Evolutionary conservation across 2,888 invertebrate genomes (phyloP).

Genomic region (Drosophila colorata): DNA sequence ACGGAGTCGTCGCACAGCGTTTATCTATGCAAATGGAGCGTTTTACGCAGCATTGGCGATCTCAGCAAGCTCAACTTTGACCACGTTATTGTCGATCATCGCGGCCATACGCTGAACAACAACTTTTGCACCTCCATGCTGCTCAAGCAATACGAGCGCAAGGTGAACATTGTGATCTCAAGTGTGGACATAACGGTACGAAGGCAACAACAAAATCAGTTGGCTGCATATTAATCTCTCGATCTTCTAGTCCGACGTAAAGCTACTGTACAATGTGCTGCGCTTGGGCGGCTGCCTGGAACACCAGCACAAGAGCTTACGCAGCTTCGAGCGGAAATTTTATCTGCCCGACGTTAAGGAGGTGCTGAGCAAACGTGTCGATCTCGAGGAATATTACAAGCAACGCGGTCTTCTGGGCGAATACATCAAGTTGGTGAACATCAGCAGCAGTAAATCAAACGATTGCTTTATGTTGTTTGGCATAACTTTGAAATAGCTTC

Average conservation of each 20-base stretch:
- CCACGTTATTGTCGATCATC: conserved; percentile 82
- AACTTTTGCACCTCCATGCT: conserved; percentile 83
- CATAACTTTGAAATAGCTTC: conserved; percentile 1
- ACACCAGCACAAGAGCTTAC: conserved; percentile 67
- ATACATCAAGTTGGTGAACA: conserved; percentile 81
- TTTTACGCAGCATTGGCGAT: conserved; percentile 77
- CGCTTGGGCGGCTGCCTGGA: conserved; percentile 83
- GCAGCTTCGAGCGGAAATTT: conserved; percentile 80
- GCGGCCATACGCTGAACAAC: conserved; percentile 82
- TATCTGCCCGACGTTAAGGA: conserved; percentile 80
- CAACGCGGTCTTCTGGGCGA: conserved; percentile 83
- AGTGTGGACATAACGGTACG: conserved; percentile 83
- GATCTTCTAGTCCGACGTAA: conserved; percentile 79
- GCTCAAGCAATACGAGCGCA: conserved; percentile 82
- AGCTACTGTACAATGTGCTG: conserved; percentile 81
- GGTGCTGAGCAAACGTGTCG: conserved; percentile 74
- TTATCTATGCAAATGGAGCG: conserved; percentile 83
- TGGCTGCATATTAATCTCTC: background rate
- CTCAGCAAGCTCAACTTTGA: conserved; percentile 82
- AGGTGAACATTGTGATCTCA: conserved; percentile 82
- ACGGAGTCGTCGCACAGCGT: conserved; percentile 77
- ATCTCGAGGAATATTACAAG: conserved; percentile 84
- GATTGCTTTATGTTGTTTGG: conserved; percentile 23
- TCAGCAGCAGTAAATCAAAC: conserved; percentile 30
- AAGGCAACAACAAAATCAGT: too few relatives aligned